phyloP scores from a whole-genome alignment of 2,888 invertebrate species.

The Hydroisotoma schaefferi region DNA sequence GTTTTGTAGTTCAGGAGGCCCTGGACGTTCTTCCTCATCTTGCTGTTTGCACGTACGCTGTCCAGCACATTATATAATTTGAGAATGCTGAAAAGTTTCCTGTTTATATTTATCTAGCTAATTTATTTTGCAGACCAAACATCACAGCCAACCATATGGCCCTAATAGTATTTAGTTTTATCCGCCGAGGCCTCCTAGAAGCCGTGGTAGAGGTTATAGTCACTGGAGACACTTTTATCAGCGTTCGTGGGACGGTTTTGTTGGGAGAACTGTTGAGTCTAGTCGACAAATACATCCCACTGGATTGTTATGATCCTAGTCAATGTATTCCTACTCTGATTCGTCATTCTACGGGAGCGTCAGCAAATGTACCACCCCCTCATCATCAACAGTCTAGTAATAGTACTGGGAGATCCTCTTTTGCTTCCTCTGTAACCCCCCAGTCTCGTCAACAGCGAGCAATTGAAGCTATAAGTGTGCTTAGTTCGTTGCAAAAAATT shows the following conservation, averaged over 20 bases:
- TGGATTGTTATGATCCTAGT: constrained; percentile 76
- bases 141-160: constrained; percentile 87
- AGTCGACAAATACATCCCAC: constrained; percentile 78
- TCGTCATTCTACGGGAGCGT: constrained; percentile 61
- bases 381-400: not conserved
- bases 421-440: constrained; percentile 37
- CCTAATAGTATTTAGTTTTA: constrained; percentile 81
- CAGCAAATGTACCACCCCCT: constrained; percentile 10
- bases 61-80: too few relatives aligned
- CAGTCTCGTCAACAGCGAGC: constrained; percentile 44
- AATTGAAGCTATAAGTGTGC: constrained; percentile 45
- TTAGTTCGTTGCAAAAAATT: constrained; percentile 41
- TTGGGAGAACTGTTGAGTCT: constrained; percentile 84
- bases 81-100: not conserved
- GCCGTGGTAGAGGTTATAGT: constrained; percentile 89
- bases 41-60: constrained; percentile 53
- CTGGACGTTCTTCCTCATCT: constrained; percentile 78
- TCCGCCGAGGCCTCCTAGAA: constrained; percentile 76
- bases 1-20: constrained; percentile 93
- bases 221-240: constrained; percentile 81
- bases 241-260: constrained; percentile 84
- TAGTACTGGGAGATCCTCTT: constrained; percentile 13
- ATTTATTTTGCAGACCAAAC: constrained; percentile 66
- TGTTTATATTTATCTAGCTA: not conserved
- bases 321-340: constrained; percentile 79